Conservation (phyloP, 2,797 vertebrate species). For the Fratercula arctica region DNA sequence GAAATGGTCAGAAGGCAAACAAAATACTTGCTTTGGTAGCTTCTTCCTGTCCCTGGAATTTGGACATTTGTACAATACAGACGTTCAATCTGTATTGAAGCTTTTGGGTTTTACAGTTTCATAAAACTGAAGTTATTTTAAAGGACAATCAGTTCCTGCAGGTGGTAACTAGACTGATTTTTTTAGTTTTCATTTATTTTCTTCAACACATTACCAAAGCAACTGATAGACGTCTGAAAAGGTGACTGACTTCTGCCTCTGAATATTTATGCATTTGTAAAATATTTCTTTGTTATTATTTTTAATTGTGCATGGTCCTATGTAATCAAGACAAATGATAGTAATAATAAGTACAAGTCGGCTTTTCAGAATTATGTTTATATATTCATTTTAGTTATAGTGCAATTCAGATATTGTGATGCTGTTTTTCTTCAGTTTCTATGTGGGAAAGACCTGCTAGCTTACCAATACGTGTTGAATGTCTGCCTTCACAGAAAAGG, state of each 20-base stretch:
- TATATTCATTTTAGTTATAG: background rate
- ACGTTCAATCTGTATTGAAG: background rate
- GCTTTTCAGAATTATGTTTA: background rate
- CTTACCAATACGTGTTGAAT: background rate
- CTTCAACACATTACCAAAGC: background rate
- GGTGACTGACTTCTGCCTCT: background rate
- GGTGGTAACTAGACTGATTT: background rate
- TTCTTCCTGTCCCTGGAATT: background rate
- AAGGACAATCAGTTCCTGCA: background rate
- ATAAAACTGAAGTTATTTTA: background rate
- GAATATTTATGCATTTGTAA: background rate
- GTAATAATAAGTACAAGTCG: background rate
- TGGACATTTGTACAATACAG: background rate
- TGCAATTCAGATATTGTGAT: conserved; percentile 16
- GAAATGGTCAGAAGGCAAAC: background rate
- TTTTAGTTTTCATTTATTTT: background rate
- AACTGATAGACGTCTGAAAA: background rate
- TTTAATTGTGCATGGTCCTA: background rate
- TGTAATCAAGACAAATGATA: background rate
- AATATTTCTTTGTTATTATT: background rate
- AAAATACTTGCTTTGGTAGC: background rate
- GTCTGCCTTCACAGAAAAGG: background rate
- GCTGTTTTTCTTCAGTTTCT: background rate
- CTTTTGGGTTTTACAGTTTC: background rate
- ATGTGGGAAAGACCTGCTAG: background rate